phyloP scores from a whole-genome alignment of 2,113 vertebrate species.

The Meles meles region DNA sequence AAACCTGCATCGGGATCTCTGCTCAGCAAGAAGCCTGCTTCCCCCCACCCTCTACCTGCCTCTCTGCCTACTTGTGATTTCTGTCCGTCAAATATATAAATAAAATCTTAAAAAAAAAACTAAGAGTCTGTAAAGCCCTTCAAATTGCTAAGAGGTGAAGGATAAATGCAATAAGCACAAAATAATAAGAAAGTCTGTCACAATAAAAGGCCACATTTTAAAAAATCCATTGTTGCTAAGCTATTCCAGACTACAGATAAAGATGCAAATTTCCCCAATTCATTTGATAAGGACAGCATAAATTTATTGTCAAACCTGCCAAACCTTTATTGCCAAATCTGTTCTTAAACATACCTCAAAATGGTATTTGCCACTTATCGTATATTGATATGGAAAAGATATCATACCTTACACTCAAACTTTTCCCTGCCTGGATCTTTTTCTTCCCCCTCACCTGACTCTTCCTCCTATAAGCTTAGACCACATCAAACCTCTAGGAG shows the following conservation, averaged over 20 bases:
- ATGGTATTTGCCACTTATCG: not conserved
- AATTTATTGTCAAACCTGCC: not conserved
- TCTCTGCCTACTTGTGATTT: too few relatives aligned
- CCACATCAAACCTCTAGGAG: not conserved
- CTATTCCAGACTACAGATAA: not conserved
- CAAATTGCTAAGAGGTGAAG: not conserved
- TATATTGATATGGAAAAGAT: not conserved
- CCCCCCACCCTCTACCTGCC: too few relatives aligned
- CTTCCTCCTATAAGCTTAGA: not conserved
- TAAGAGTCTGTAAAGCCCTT: not conserved
- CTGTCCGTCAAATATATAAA: too few relatives aligned
- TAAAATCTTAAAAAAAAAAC: not conserved
- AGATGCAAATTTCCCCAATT: not conserved
- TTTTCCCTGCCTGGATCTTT: not conserved
- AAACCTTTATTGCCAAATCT: not conserved
- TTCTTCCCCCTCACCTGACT: not conserved
- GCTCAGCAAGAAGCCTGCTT: too few relatives aligned
- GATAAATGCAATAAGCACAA: not conserved
- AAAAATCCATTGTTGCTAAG: not conserved
- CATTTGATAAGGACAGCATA: not conserved
- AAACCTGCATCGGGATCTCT: too few relatives aligned
- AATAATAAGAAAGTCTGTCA: not conserved
- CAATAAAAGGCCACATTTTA: slow-evolving; percentile 1
- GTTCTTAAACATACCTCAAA: not conserved
- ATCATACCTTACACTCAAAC: not conserved